A percentile compares a stretch with the other conserved stretches of the same genome.
Conservation (phyloP, 1,140 invertebrate genomes). For the Drosophila yakuba region DNA sequence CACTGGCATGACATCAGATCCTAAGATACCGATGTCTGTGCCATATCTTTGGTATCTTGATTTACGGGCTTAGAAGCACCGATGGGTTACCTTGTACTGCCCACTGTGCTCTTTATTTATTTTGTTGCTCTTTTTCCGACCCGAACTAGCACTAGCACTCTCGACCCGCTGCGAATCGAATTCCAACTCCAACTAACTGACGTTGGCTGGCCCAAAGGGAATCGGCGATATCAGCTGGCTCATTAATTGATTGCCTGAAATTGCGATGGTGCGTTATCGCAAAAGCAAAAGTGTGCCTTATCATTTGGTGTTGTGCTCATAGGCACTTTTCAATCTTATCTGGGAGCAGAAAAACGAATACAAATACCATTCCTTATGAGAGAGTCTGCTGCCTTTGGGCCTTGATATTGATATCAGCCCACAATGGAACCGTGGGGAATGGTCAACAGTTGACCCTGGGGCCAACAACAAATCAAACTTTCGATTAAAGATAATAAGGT, state of each 20-base stretch:
- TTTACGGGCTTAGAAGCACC: conserved; percentile 31
- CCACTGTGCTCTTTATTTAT: conserved; percentile 32
- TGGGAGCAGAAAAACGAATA: conserved; percentile 14
- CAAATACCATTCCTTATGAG: conserved; percentile 10
- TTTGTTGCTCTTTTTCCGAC: conserved; percentile 10
- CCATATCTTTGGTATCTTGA: conserved; percentile 60
- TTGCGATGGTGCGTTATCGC: conserved; percentile 51
- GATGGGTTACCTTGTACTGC: conserved; percentile 31
- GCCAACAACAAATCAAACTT: neutral
- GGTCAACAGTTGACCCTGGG: conserved; percentile 32
- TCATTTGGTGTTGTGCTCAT: conserved; percentile 33
- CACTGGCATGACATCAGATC: conserved; percentile 63
- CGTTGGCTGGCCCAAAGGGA: conserved; percentile 39
- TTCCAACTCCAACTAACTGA: conserved; percentile 71
- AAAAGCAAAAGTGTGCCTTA: conserved; percentile 67
- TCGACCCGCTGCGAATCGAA: conserved; percentile 74
- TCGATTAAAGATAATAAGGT: conserved; percentile 4
- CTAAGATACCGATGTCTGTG: conserved; percentile 23
- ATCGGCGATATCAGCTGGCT: conserved; percentile 60
- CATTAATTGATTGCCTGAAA: conserved; percentile 79
- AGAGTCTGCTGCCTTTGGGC: neutral
- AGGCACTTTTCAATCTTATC: conserved; percentile 57
- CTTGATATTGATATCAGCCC: conserved; percentile 5
- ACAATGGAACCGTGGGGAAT: conserved; percentile 13
- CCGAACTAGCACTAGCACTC: conserved; percentile 53